Evolutionary conservation across 2,797 vertebrate species (phyloP).

Genomic region (Avahi laniger): DNA sequence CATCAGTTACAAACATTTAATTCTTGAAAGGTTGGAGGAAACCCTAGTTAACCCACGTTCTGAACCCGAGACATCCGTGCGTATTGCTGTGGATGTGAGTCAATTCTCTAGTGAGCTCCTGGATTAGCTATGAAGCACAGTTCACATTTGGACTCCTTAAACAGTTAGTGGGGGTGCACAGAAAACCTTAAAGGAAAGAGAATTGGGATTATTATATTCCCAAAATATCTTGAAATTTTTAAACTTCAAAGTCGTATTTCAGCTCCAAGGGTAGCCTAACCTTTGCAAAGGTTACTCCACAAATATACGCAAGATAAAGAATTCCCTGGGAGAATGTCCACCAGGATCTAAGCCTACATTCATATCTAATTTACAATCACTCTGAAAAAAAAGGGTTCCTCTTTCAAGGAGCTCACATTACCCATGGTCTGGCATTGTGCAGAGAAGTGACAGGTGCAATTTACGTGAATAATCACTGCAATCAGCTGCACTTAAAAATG

Average conservation of each 20-base stretch:
- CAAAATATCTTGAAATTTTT: conserved; percentile 36
- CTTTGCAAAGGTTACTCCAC: conserved; percentile 57
- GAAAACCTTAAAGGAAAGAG: background rate
- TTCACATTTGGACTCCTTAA: conserved; percentile 27
- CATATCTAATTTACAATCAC: conserved; percentile 74
- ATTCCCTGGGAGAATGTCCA: conserved; percentile 61
- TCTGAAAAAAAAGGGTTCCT: conserved; percentile 51
- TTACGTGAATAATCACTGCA: conserved; percentile 64
- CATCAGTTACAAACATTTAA: conserved; percentile 45
- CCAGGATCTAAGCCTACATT: conserved; percentile 63
- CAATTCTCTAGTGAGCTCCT: background rate
- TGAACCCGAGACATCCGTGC: background rate
- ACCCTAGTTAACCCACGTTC: background rate
- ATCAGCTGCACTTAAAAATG: conserved; percentile 41
- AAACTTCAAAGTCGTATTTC: conserved; percentile 56
- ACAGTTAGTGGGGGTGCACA: background rate
- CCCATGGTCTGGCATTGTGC: conserved; percentile 39
- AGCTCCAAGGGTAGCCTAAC: conserved; percentile 59
- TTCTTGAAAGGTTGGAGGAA: conserved; percentile 18
- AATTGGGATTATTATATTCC: conserved; percentile 41
- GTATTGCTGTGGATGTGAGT: background rate
- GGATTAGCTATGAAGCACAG: background rate
- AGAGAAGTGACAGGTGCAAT: conserved; percentile 72
- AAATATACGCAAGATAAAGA: conserved; percentile 67
- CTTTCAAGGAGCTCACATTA: conserved; percentile 75